phyloP scores from a whole-genome alignment of 2,797 vertebrate genomes.

The Euphonia xanthogaster region DNA sequence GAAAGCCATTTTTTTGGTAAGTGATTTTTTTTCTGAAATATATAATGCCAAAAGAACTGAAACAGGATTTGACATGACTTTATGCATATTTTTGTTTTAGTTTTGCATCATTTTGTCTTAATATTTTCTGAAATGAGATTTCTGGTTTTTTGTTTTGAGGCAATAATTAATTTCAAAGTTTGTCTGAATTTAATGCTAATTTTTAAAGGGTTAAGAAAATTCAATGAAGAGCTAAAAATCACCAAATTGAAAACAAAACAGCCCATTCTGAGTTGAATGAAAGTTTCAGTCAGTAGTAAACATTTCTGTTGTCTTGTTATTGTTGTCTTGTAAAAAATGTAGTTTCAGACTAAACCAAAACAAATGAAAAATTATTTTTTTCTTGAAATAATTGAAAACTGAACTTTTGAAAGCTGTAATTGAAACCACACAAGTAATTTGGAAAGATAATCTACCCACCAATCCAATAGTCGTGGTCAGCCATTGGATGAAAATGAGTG shows the following conservation, averaged over 20 bases:
- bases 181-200: not conserved
- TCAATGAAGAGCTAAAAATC: not conserved
- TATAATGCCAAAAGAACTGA: not conserved
- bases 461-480: not conserved
- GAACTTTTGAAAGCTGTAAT: constrained; percentile 25
- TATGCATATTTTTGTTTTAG: not conserved
- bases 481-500: not conserved
- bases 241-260: not conserved
- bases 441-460: not conserved
- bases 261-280: constrained; percentile 13
- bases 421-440: constrained; percentile 17
- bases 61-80: not conserved
- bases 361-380: constrained; percentile 9
- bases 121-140: not conserved
- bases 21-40: not conserved
- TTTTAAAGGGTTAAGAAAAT: not conserved
- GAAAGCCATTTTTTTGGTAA: not conserved
- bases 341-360: constrained; percentile 38
- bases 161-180: not conserved
- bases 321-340: constrained; percentile 12
- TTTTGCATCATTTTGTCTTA: not conserved
- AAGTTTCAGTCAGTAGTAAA: constrained; percentile 42
- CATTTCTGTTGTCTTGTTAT: constrained; percentile 30
- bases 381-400: constrained; percentile 9
- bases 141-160: not conserved